Percentiles rank a stretch among this genome's conserved stretches.
These are phyloP conservation scores for Mercenaria mercenaria DNA, from an alignment of 1,140 invertebrate genomes.

Conservation along the genomic window DNA sequence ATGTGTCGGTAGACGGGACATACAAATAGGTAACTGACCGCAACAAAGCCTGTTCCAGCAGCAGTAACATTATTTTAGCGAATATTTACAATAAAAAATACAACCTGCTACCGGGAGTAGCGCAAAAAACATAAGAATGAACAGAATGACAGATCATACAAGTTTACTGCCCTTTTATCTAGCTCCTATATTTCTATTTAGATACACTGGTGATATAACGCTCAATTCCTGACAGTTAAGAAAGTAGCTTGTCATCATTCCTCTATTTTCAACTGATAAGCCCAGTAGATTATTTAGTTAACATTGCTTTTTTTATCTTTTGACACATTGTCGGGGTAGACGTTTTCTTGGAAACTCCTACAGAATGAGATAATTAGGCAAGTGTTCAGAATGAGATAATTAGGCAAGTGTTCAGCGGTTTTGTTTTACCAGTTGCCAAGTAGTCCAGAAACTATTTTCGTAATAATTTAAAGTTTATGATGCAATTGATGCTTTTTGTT, in stretches of 20 bases:
- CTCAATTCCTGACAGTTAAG: neutral
- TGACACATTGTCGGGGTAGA: neutral
- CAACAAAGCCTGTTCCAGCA: neutral
- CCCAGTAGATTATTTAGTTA: neutral
- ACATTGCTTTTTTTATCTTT: neutral
- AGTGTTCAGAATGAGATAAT: neutral
- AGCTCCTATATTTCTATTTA: neutral
- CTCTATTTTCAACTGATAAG: neutral
- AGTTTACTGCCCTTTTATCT: constrained; percentile 9
- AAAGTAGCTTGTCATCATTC: neutral
- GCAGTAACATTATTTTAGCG: neutral
- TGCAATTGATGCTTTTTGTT: neutral
- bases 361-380: neutral
- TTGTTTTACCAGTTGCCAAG: too few species aligned
- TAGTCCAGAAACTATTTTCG: neutral
- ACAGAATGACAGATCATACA: neutral
- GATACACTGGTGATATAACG: neutral
- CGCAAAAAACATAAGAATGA: neutral
- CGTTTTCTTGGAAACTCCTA: constrained; percentile 27
- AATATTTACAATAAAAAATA: neutral
- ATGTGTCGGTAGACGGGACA: too few species aligned
- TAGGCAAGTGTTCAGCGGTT: too few species aligned
- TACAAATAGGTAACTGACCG: neutral
- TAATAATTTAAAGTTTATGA: neutral
- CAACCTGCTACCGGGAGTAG: neutral